Evolutionary conservation across 2,797 vertebrate genomes (phyloP).

Genomic region (Sebastes goodei): DNA sequence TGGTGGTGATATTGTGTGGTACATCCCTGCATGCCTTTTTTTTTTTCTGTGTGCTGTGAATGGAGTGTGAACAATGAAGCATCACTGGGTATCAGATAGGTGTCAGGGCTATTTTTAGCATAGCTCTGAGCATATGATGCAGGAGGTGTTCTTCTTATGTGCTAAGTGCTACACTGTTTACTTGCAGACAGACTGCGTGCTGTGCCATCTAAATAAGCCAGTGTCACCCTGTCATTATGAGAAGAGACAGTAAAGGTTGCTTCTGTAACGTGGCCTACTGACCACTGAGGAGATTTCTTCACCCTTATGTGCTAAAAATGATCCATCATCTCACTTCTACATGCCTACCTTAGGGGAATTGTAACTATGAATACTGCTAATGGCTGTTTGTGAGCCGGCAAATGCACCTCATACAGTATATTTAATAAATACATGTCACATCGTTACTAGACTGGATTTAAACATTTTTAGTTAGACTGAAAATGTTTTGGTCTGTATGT

Average conservation of each 20-base stretch:
- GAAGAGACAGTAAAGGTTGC: neutral
- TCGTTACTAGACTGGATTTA: neutral
- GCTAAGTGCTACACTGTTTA: slow-evolving; percentile 1
- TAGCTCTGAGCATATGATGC: neutral
- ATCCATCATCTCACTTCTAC: neutral
- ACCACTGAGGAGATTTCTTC: neutral
- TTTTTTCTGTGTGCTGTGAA: neutral
- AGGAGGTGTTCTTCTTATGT: slow-evolving; percentile 20
- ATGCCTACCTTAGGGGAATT: neutral
- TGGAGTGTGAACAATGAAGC: slow-evolving; percentile 21
- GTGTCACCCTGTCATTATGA: neutral
- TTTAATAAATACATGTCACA: neutral
- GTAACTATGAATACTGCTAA: neutral
- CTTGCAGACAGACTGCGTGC: neutral
- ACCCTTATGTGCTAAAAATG: neutral
- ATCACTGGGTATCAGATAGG: slow-evolving; percentile 33
- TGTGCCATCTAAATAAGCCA: neutral
- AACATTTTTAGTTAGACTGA: too few relatives aligned
- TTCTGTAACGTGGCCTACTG: neutral
- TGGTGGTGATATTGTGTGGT: neutral
- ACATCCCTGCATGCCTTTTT: neutral
- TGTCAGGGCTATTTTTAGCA: slow-evolving; percentile 42
- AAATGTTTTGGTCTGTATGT: neutral
- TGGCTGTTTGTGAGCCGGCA: neutral
- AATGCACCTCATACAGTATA: neutral